Evolutionary conservation across 2,888 invertebrate species (phyloP).

Genomic region (Dascillus cervinus): DNA sequence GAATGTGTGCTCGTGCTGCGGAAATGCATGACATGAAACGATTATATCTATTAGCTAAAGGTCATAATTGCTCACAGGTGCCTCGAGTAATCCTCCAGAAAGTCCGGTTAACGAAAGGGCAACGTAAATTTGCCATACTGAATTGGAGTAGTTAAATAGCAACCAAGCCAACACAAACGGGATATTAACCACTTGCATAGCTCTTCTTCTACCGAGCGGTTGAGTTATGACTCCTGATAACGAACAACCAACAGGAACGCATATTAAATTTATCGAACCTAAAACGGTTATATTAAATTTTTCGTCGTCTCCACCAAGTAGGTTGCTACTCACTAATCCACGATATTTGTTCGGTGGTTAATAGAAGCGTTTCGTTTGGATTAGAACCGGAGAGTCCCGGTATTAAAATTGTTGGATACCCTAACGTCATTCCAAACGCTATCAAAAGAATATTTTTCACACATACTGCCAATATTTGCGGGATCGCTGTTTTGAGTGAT

Average conservation of each 20-base stretch:
- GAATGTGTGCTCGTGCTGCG: too few species aligned
- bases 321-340: constrained; percentile 60
- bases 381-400: constrained; percentile 56
- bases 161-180: constrained; percentile 72
- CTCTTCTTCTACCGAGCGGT: constrained; percentile 60
- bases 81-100: constrained; percentile 71
- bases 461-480: constrained; percentile 70
- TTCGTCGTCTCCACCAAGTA: background rate
- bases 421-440: constrained; percentile 73
- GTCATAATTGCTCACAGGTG: constrained; percentile 73
- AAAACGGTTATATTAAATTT: constrained; percentile 14
- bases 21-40: too few species aligned
- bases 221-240: constrained; percentile 66
- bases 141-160: constrained; percentile 58
- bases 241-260: constrained; percentile 72
- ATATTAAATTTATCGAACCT: constrained; percentile 75
- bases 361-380: constrained; percentile 38
- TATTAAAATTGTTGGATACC: constrained; percentile 74
- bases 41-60: too few species aligned
- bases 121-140: constrained; percentile 56
- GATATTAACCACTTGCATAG: constrained; percentile 69
- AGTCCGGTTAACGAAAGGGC: constrained; percentile 67
- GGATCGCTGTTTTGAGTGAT: too few species aligned
- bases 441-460: constrained; percentile 72
- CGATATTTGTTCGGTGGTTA: constrained; percentile 58